These are phyloP conservation scores for Amblyjoppa fuscipennis DNA, from an alignment of 2,888 invertebrate species.

Conservation along the genomic window DNA sequence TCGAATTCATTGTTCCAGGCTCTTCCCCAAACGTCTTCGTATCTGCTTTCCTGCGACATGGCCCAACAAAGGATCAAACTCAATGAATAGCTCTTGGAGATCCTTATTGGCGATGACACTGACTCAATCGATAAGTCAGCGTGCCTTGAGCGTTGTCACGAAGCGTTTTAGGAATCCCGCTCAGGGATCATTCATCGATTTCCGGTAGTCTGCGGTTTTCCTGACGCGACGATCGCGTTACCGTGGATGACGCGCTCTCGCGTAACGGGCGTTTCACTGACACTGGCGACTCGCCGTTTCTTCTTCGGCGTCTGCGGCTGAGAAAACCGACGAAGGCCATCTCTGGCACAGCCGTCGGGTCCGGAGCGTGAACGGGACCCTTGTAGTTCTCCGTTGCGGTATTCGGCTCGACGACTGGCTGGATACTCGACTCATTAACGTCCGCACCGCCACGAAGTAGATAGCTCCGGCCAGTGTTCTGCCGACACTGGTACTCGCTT, in stretches of 20 bases:
- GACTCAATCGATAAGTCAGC: slow-evolving; percentile 17
- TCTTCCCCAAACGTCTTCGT: no score
- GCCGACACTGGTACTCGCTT: slow-evolving; percentile 15
- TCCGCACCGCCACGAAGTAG: slow-evolving; percentile 22
- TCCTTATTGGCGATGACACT: slow-evolving; percentile 4
- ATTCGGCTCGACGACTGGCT: slow-evolving; percentile 50
- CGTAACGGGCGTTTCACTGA: slow-evolving; percentile 33
- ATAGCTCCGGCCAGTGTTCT: neutral
- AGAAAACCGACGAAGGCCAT: slow-evolving; percentile 63
- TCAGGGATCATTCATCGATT: slow-evolving; percentile 25
- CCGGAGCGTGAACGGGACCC: slow-evolving; percentile 58
- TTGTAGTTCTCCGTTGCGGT: slow-evolving; percentile 57
- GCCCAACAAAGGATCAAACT: no score
- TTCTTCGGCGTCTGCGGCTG: slow-evolving; percentile 25
- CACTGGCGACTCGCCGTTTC: slow-evolving; percentile 28
- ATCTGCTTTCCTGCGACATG: no score
- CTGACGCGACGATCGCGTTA: slow-evolving; percentile 10
- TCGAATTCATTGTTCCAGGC: neutral
- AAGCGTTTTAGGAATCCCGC: slow-evolving; percentile 37
- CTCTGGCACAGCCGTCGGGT: slow-evolving; percentile 47
- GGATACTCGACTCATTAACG: slow-evolving; percentile 65
- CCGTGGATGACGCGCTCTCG: slow-evolving; percentile 8
- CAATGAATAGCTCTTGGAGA: neutral
- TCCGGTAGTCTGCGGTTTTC: slow-evolving; percentile 22
- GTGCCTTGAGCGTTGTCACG: neutral